Base-by-base conservation (phyloP, 2,113 vertebrate species). In the Ceyx cyanopectus region DNA sequence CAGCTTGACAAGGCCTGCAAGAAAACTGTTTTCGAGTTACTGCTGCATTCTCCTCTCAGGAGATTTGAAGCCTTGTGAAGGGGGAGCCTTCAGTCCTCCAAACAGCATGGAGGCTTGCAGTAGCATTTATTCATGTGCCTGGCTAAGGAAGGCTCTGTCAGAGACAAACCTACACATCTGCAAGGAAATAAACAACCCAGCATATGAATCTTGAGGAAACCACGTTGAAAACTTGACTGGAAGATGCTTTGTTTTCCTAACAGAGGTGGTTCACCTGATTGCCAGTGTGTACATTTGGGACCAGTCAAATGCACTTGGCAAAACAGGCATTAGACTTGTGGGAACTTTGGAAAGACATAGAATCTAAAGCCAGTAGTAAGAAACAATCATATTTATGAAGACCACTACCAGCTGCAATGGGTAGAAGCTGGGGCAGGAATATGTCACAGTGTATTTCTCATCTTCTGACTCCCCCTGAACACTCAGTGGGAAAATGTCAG, bases 1-100 rank as follows among this genome's bases (percentile, higher is more conserved):
- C 78, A 87, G 87, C 72, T 89, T 89, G 90, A 75, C 87, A 85
- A 70, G 24, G 67, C 69, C 80, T 92, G 69, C 74, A 91, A 87
- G 81, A 83, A 95, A 92, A 92, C 86, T 1, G 3, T 87, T 85
- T 58, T 79, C 51, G 87, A 94, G 68, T 62, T 92, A 81, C 69
- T 27, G 46, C 75, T 90, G 57, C 32, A 22, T 92, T 87, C 58
- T 87, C 60, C 57, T 80, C 78, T 91, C 62, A 27, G 89, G 81
- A 92, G 56, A 76, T 85, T 94, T 81, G 32, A 67, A 89, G 77
- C 9, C n/a, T 40, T 73, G 51, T 4, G 4, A 77, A 93, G 60
- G 29, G 62, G 27, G 53, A 89, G 58, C 34, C 82, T 92, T 85
- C 2, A 6, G 56, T 58, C 53, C 87, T 93, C 32, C 56, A 54